Evolutionary conservation across 2,113 vertebrate genomes (phyloP), one percentile per base, ranked within the genome.

Genomic region (Clarias gariepinus): DNA sequence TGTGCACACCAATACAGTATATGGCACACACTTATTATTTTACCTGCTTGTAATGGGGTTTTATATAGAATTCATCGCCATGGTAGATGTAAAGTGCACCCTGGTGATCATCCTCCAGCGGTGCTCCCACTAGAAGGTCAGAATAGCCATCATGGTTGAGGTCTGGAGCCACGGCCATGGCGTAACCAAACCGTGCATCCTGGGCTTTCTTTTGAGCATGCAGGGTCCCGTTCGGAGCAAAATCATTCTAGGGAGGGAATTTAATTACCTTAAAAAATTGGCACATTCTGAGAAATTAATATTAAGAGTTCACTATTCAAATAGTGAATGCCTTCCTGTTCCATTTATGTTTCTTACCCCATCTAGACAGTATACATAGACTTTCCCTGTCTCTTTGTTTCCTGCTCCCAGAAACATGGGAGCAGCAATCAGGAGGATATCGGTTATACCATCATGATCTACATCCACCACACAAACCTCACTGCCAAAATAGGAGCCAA

Each of bases 401-500:
- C 96, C 97, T 11, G 92, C 95, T 36, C 96, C 96, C n/a, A 98
- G 95, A 92, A 92, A 98, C 97, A 98, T 97, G 57, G 98, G 98
- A 0, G 97, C 98, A 0, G 97, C 97, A 87, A 98, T 96, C 86
- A 99, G 94, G 85, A 99, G 94, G 61, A 98, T 95, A 5, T 99
- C 96, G 0, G 96, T 98, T 89, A 94, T 93, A 23, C 96, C 96
- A 0, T 99, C 97, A 1, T 94, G 93, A 25, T 99, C 95, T 3
- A 96, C 94, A 55, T 99, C 98, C 92, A 99, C 80, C 0, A 93
- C 95, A 47, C 97, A 96, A 41, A 99, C 93, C 90, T 98, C 98
- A 5, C 98, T 98, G 91, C 98, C 98, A 21, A 96, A 99, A 91
- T 99, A 99, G 0, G 97, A 98, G 21, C 98, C 98, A 1, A 99